These are phyloP conservation scores for Telmatherina bonti DNA, from an alignment of 2,797 vertebrate genomes.

Conservation along the genomic window DNA sequence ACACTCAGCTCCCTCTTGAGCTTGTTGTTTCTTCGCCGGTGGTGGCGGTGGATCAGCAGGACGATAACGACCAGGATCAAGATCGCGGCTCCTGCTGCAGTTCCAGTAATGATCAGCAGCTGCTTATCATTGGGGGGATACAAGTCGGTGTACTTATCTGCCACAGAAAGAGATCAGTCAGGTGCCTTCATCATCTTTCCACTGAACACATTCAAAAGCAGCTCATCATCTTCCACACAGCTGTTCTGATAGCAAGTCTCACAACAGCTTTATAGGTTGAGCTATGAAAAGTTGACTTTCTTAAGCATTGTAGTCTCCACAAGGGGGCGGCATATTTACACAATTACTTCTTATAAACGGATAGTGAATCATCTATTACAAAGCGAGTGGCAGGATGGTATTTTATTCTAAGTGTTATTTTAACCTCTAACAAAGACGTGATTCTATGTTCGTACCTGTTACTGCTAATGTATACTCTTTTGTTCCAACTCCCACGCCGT, in stretches of 20 bases:
- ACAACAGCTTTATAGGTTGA: neutral
- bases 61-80: constrained; percentile 84
- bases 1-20: constrained; percentile 81
- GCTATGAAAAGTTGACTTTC: neutral
- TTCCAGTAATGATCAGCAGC: constrained; percentile 83
- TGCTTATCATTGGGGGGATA: constrained; percentile 66
- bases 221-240: neutral
- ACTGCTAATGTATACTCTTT: constrained; percentile 55
- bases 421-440: neutral
- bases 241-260: neutral
- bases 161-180: neutral
- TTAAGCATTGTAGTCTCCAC: constrained; percentile 26
- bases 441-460: constrained; percentile 42
- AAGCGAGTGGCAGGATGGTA: neutral
- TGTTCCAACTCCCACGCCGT: constrained; percentile 61
- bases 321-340: constrained; percentile 60
- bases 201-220: neutral
- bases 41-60: constrained; percentile 85
- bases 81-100: constrained; percentile 81
- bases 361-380: neutral
- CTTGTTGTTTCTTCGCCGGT: constrained; percentile 84
- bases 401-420: neutral
- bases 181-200: neutral
- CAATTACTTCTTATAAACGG: constrained; percentile 19
- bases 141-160: neutral